Conservation (phyloP, 2,113 vertebrate species). For the Ciconia boyciana region DNA sequence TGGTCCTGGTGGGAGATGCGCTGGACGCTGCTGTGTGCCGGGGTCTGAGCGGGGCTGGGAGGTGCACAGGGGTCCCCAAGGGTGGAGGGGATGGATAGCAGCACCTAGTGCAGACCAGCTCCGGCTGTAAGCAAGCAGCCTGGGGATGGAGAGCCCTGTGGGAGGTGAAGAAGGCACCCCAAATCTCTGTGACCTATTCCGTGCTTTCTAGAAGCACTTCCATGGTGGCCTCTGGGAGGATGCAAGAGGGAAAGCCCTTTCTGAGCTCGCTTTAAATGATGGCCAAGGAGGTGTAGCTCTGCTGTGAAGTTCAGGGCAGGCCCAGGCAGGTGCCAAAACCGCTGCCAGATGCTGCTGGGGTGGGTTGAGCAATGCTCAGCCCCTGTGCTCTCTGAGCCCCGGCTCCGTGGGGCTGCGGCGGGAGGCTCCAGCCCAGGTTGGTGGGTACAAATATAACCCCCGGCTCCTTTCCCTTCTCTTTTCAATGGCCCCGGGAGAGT, state of each 20-base stretch:
- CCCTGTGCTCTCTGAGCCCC: background rate
- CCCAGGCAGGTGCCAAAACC: background rate
- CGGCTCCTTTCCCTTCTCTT: background rate
- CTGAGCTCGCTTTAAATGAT: background rate
- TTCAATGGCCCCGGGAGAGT: background rate
- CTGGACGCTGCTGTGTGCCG: rapidly evolving
- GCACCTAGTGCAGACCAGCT: background rate
- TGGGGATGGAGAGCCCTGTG: background rate
- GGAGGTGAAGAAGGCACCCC: background rate
- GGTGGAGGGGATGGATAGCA: background rate
- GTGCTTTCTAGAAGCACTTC: background rate
- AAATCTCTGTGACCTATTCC: background rate
- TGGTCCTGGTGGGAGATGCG: background rate
- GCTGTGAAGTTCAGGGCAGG: background rate
- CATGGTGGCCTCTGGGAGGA: background rate
- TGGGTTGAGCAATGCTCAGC: rapidly evolving
- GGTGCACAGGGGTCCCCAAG: background rate
- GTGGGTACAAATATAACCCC: background rate
- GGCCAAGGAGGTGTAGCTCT: background rate
- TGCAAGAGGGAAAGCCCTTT: rapidly evolving
- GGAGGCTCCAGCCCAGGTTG: background rate
- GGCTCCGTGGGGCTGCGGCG: rapidly evolving
- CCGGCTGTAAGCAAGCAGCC: background rate
- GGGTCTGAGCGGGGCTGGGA: background rate
- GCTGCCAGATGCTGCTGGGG: background rate